Evolutionary conservation across 2,888 invertebrate genomes (phyloP).

Genomic region (Machimus atricapillus): DNA sequence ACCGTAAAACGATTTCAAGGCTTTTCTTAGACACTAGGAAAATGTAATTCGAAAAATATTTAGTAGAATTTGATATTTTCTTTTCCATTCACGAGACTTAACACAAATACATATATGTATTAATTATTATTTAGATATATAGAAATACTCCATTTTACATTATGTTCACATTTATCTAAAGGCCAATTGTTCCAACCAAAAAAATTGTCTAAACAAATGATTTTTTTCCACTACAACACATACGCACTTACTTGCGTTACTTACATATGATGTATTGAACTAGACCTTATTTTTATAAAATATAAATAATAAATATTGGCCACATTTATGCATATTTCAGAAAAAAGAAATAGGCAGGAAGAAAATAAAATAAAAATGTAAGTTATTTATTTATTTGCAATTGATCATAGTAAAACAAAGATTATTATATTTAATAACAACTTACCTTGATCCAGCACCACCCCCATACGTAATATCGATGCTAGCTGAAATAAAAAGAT

Average conservation of each 20-base stretch:
- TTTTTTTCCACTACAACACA: not conserved
- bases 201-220: not conserved
- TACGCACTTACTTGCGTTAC: constrained; percentile 15
- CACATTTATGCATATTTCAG: not conserved
- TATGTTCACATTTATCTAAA: not conserved
- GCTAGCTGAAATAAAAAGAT: not conserved
- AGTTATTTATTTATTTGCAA: not conserved
- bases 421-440: not conserved
- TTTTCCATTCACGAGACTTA: not conserved
- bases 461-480: not conserved
- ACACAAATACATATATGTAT: too few relatives aligned
- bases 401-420: not conserved
- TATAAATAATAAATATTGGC: not conserved
- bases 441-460: not conserved
- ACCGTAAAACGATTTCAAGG: too few relatives aligned
- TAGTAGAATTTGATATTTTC: not conserved
- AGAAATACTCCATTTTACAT: not conserved
- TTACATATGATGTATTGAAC: not conserved
- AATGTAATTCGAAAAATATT: too few relatives aligned
- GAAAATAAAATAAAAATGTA: not conserved
- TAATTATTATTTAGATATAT: not conserved
- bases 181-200: not conserved
- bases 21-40: too few relatives aligned
- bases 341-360: not conserved
- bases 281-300: not conserved